phyloP scores from a whole-genome alignment of 2,797 vertebrate species.

The Spea hammondii region DNA sequence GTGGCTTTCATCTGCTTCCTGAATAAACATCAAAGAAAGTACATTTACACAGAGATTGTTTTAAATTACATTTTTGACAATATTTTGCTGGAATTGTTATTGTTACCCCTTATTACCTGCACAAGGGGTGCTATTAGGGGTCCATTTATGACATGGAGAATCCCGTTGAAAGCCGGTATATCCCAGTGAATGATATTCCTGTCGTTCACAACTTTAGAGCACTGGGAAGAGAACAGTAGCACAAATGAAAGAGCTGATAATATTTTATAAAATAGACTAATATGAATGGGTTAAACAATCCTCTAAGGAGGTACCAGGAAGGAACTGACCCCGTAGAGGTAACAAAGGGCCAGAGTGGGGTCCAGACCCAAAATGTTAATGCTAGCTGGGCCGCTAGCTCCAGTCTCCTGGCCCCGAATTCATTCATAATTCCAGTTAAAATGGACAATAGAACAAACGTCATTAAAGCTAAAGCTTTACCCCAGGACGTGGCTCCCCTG shows the following conservation, averaged over 20 bases:
- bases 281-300: not conserved
- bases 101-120: slow-evolving; percentile 56
- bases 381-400: no score
- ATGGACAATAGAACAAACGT: no score
- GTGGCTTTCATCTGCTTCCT: not conserved
- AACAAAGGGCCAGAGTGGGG: no score
- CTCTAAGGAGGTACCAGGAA: not conserved
- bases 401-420: no score
- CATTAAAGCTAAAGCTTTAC: no score
- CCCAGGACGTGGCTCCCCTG: no score
- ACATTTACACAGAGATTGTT: not conserved
- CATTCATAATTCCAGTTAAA: no score
- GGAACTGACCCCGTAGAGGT: no score
- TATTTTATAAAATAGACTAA: not conserved
- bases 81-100: no score
- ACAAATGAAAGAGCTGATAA: not conserved
- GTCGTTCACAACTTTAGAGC: slow-evolving; percentile 71
- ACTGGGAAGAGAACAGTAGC: slow-evolving; percentile 49
- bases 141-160: slow-evolving; percentile 84
- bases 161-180: slow-evolving; percentile 84
- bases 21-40: not conserved
- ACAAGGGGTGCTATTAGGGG: slow-evolving; percentile 74
- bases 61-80: no score
- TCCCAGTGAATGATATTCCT: slow-evolving; percentile 80
- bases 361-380: no score